Percentiles rank a stretch among this genome's conserved stretches.
Evolutionary conservation across 2,797 vertebrate species (phyloP).

Genomic region (Spatula versicolor): DNA sequence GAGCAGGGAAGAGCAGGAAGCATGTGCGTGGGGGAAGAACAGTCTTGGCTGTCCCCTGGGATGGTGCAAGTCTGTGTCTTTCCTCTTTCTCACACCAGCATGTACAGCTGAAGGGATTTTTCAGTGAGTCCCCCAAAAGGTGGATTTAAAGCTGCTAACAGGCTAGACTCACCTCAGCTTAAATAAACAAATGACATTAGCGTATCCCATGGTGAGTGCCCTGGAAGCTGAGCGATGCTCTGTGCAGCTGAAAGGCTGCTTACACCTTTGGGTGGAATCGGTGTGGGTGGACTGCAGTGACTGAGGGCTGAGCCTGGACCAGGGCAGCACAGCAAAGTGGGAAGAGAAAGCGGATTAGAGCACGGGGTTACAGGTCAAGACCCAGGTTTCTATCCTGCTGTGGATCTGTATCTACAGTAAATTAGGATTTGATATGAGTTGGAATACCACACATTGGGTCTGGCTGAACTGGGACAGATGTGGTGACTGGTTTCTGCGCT

Average conservation of each 20-base stretch:
- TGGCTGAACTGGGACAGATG: constrained; percentile 4
- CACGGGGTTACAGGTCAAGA: background rate
- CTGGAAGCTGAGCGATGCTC: background rate
- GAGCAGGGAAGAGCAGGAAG: constrained; percentile 61
- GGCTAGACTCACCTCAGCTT: constrained; percentile 17
- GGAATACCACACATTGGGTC: background rate
- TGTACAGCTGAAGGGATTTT: background rate
- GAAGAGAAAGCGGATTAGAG: background rate
- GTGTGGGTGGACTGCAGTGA: background rate
- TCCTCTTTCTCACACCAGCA: constrained; percentile 43
- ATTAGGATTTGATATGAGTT: background rate
- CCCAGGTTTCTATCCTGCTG: background rate
- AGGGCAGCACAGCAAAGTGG: background rate
- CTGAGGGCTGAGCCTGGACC: background rate
- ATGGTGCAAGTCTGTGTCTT: constrained; percentile 22
- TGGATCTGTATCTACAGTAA: background rate
- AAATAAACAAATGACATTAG: constrained; percentile 24
- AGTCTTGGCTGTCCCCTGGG: constrained; percentile 11
- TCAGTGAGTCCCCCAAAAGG: background rate
- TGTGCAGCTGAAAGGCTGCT: background rate
- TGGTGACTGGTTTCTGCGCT: background rate
- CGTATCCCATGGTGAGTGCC: background rate
- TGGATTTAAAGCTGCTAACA: constrained; percentile 24
- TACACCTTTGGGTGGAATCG: background rate
- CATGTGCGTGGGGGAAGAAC: constrained; percentile 25